These are phyloP conservation scores for Odontamblyopus rebecca DNA, from an alignment of 2,797 vertebrate species.

Conservation along the genomic window DNA sequence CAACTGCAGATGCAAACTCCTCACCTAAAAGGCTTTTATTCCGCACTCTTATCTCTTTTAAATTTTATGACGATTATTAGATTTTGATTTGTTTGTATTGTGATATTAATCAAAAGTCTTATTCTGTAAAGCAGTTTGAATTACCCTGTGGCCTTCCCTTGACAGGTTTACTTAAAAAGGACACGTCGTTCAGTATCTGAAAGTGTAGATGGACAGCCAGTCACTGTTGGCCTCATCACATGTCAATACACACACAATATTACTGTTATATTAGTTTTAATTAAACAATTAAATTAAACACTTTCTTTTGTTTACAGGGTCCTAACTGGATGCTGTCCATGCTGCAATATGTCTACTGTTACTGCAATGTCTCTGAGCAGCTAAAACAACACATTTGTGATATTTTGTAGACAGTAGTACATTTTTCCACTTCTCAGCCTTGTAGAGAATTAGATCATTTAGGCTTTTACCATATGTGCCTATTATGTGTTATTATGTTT, in stretches of 20 bases:
- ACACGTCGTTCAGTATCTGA: constrained; percentile 28
- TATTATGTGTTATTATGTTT: too few relatives aligned
- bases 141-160: too few relatives aligned
- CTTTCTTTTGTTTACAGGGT: constrained; percentile 32
- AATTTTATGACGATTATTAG: too few relatives aligned
- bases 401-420: too few relatives aligned
- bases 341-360: background rate
- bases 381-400: background rate
- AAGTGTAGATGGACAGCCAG: constrained; percentile 9
- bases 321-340: background rate
- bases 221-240: constrained; percentile 56
- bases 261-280: background rate
- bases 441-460: too few relatives aligned
- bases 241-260: constrained; percentile 37
- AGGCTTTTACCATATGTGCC: too few relatives aligned
- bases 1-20: too few relatives aligned
- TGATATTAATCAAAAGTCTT: too few relatives aligned
- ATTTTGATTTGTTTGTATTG: background rate
- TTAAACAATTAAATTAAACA: background rate
- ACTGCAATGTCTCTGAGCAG: background rate
- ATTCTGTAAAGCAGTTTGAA: too few relatives aligned
- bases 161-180: constrained; percentile 42
- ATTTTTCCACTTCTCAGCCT: too few relatives aligned
- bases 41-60: too few relatives aligned
- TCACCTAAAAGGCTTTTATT: too few relatives aligned